Base-by-base conservation (phyloP, 1,140 invertebrate species). In the Matsumurasca onukii region DNA sequence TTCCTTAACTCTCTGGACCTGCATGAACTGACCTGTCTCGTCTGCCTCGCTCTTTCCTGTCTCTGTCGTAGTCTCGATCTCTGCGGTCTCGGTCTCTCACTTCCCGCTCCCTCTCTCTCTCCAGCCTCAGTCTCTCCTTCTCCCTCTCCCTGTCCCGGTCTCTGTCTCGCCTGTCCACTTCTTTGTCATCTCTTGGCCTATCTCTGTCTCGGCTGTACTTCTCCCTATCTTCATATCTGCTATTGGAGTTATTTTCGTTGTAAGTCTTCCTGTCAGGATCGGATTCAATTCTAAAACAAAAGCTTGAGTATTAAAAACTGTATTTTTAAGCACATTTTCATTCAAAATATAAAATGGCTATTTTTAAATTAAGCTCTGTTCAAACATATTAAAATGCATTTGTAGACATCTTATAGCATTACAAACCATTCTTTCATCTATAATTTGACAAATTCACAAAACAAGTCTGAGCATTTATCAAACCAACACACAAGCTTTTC, bases 81-180 rank as follows among this genome's bases (percentile, higher is more conserved):
- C 52, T 66, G 31, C 67, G 49, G 13, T 57, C 29, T 31, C 67
- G 57, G 45, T 71, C 69, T 24, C 65, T 52, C 31, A 67, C 49
- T 1, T 69, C 61, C 15, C 63, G 52, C 17, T 66, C 69, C 31
- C 59, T 66, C 31, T 72, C 68, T 63, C 73, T 74, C 45, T 79
- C 76, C 67, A 73, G 13, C 39, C 59, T 39, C 2, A 39, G 64
- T 61, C 20, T 66, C 24, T 65, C 57, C 25, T 68, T 57, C 64
- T 70, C 68, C 31, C 66, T 61, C 22, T 72, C 67, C 25, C 68
- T 70, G 20, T 72, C 63, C 30, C 71, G 66, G 27, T 59, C 69
- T 39, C 71, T 69, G 66, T 67, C 63, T 59, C 48, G 55, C 62
- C 69, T 22, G 20, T 31, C 61, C 27, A 27, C 31, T 51, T 45